Conservation (phyloP, 92 coral and sea anemone genomes). For the Muricea muricata region DNA sequence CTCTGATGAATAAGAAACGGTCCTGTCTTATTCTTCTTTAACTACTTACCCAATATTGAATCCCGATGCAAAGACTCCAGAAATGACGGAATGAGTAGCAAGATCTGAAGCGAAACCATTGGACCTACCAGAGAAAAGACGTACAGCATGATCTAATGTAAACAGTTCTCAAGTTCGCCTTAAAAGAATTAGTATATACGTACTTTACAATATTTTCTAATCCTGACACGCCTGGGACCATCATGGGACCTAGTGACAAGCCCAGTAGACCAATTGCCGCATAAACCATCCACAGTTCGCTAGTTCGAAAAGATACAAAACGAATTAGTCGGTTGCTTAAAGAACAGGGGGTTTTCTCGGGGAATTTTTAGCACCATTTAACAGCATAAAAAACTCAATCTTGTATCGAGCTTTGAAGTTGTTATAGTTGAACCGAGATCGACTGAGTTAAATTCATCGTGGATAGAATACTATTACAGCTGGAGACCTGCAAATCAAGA, state of each 20-base stretch:
- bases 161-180: too few species aligned
- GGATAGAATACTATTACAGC: too few species aligned
- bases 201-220: conserved; percentile 88
- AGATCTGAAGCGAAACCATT: conserved; percentile 90
- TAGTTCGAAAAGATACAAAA: conserved; percentile 28
- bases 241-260: conserved; percentile 73
- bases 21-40: background rate
- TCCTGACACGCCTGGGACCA: conserved; percentile 91
- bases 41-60: conserved; percentile 87
- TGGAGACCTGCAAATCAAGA: too few species aligned
- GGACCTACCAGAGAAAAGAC: conserved; percentile 57
- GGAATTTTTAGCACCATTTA: too few species aligned
- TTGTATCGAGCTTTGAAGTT: too few species aligned
- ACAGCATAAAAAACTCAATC: too few species aligned
- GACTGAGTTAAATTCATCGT: too few species aligned
- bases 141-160: background rate
- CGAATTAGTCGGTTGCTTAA: too few species aligned
- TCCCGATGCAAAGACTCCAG: conserved; percentile 85
- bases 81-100: conserved; percentile 83
- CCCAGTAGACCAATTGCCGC: conserved; percentile 78
- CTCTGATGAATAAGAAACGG: background rate
- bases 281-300: conserved; percentile 85
- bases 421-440: too few species aligned
- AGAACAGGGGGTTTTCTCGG: too few species aligned
- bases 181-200: background rate